Percentiles rank a stretch among this genome's conserved stretches.
Conservation (phyloP, 2,113 vertebrate species). For the Myiozetetes cayanensis region DNA sequence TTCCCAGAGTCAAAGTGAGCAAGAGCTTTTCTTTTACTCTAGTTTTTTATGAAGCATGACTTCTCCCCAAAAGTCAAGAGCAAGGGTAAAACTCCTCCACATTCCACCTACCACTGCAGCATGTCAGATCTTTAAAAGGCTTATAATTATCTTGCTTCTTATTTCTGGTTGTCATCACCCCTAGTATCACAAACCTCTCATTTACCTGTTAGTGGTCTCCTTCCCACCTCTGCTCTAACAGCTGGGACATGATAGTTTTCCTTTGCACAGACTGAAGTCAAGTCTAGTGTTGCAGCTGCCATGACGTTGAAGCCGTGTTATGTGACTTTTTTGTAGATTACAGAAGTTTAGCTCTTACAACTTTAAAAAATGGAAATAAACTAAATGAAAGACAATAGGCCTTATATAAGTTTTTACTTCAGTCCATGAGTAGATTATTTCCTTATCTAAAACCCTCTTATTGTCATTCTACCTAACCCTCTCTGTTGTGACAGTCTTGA, state of each 20-base stretch:
- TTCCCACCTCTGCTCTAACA: background rate
- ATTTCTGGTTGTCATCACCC: background rate
- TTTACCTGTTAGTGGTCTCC: background rate
- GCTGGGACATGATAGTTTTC: background rate
- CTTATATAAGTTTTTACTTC: background rate
- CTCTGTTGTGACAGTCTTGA: background rate
- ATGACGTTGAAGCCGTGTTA: background rate
- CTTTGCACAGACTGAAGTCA: background rate
- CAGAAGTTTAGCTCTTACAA: background rate
- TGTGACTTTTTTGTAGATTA: background rate
- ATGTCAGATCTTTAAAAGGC: background rate
- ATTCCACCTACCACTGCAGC: background rate
- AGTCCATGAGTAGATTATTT: background rate
- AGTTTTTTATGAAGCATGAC: background rate
- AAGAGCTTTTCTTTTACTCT: constrained; percentile 21
- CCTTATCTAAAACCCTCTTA: background rate
- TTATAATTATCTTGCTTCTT: background rate
- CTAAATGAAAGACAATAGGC: background rate
- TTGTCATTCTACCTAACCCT: background rate
- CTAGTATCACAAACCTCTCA: background rate
- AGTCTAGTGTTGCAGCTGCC: background rate
- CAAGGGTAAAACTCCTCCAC: background rate
- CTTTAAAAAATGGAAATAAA: background rate
- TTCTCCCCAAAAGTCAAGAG: background rate
- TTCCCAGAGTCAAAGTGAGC: background rate